These are phyloP conservation scores for Neelides sp. DNA, from an alignment of 1,140 invertebrate genomes.

Conservation along the genomic window DNA sequence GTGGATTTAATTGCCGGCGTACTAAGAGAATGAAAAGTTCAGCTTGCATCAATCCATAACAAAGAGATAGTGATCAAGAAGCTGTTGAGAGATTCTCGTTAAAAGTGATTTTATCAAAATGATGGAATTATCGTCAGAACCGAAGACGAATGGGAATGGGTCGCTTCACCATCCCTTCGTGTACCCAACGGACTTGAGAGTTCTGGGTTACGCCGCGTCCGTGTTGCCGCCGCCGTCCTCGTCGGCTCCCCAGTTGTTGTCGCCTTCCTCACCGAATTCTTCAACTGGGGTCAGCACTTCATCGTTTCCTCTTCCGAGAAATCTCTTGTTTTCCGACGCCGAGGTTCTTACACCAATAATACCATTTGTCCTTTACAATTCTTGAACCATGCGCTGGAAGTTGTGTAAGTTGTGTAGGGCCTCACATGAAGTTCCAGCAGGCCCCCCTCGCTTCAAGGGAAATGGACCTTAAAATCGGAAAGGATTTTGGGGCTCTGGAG, in stretches of 20 bases:
- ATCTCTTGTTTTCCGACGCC: constrained; percentile 26
- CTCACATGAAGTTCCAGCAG: too few species aligned
- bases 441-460: too few species aligned
- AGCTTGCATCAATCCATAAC: too few species aligned
- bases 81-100: too few species aligned
- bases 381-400: too few species aligned
- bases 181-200: constrained; percentile 29
- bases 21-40: too few species aligned
- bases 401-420: too few species aligned
- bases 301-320: constrained; percentile 24
- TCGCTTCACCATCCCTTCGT: constrained; percentile 25
- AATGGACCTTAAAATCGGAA: too few species aligned
- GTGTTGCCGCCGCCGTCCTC: constrained; percentile 11
- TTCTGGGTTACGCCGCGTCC: constrained; percentile 23
- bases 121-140: constrained; percentile 28
- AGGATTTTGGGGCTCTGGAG: too few species aligned
- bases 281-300: constrained; percentile 7
- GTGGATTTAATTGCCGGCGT: too few species aligned
- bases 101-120: constrained; percentile 14
- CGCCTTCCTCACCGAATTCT: constrained; percentile 13
- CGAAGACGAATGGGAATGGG: constrained; percentile 21
- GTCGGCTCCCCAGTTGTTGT: neutral
- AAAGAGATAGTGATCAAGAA: too few species aligned
- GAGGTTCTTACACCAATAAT: constrained; percentile 17
- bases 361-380: neutral